Percentiles rank a stretch among this genome's conserved stretches.
These are phyloP conservation scores for Polypedilum pembai DNA, from an alignment of 1,140 invertebrate genomes.

Conservation along the genomic window DNA sequence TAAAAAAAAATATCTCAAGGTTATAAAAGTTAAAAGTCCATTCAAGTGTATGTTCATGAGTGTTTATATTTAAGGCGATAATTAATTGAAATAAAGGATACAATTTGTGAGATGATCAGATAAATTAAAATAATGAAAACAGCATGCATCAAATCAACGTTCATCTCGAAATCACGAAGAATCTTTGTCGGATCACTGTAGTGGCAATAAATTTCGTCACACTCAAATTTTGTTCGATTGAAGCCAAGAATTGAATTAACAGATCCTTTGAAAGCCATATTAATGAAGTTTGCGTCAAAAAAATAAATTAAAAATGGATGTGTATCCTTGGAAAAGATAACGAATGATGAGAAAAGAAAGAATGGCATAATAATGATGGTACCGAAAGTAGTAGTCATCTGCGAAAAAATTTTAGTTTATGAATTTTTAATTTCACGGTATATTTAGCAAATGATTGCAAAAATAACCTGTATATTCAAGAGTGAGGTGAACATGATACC, in stretches of 20 bases:
- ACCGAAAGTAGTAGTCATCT: slow-evolving; percentile 72
- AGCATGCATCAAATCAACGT: slow-evolving; percentile 38
- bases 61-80: not conserved
- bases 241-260: not conserved
- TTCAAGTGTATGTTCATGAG: too few relatives aligned
- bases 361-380: slow-evolving; percentile 77
- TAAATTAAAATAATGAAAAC: not conserved
- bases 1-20: too few relatives aligned
- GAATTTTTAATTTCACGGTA: not conserved
- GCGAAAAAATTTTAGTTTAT: not conserved
- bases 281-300: slow-evolving; percentile 78
- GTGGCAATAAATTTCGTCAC: slow-evolving; percentile 50
- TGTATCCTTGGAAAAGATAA: slow-evolving; percentile 75
- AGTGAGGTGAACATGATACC: slow-evolving; percentile 68
- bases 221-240: slow-evolving; percentile 42
- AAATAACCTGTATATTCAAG: slow-evolving; percentile 56
- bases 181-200: slow-evolving; percentile 48
- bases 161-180: slow-evolving; percentile 44
- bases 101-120: not conserved
- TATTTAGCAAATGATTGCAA: not conserved
- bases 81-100: not conserved
- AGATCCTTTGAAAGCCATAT: slow-evolving; percentile 66
- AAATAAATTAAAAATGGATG: slow-evolving; percentile 73
- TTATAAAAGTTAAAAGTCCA: too few relatives aligned
- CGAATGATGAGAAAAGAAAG: slow-evolving; percentile 85